Evolutionary conservation across 2,888 invertebrate species (phyloP).

Genomic region (Lasioglossum morio): DNA sequence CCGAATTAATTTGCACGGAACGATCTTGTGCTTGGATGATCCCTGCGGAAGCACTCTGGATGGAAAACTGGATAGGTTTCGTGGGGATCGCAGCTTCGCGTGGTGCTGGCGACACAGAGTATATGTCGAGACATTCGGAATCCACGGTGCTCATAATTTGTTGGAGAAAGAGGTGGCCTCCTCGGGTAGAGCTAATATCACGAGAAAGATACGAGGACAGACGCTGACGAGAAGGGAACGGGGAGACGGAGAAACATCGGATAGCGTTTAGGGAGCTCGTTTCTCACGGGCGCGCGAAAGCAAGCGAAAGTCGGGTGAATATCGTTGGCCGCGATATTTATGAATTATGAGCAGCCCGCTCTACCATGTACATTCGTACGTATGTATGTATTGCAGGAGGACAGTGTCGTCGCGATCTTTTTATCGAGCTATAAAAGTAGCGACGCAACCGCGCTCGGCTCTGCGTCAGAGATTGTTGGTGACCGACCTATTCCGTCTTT

Average conservation of each 20-base stretch:
- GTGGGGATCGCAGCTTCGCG: background rate
- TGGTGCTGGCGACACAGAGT: background rate
- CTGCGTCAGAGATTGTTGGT: conserved; percentile 25
- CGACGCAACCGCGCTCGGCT: conserved; percentile 26
- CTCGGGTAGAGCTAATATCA: conserved; percentile 35
- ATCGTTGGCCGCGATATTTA: conserved; percentile 62
- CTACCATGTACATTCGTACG: conserved; percentile 50
- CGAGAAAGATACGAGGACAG: conserved; percentile 25
- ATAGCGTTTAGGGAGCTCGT: conserved; percentile 65
- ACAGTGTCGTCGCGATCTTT: conserved; percentile 57
- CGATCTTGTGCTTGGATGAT: background rate
- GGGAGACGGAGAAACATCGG: conserved; percentile 34
- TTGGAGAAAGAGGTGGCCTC: background rate
- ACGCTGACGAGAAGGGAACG: conserved; percentile 9
- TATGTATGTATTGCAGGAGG: conserved; percentile 4
- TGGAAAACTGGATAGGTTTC: background rate
- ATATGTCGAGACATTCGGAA: conserved; percentile 44
- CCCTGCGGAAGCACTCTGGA: background rate
- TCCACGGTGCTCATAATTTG: conserved; percentile 52
- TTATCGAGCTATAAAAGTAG: conserved; percentile 46
- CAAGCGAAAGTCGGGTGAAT: conserved; percentile 44
- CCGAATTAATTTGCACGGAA: background rate
- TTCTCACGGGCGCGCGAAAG: conserved; percentile 57
- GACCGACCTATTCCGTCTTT: background rate
- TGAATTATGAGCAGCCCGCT: conserved; percentile 64